Conservation (phyloP, 2,113 vertebrate species). For the Aix galericulata region DNA sequence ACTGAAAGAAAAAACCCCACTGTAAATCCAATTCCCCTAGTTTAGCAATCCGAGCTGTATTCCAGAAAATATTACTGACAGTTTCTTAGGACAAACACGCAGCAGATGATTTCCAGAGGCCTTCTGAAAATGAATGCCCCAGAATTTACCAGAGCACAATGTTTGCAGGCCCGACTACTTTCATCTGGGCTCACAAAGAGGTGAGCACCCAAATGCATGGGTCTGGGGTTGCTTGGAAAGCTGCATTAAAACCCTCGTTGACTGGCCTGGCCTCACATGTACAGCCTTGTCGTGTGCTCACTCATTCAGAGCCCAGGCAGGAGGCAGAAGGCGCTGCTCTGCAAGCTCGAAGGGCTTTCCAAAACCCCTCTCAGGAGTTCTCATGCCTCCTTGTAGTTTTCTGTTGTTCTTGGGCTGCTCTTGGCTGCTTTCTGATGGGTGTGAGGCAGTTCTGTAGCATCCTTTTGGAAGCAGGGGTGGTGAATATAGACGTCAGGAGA, state of each 20-base stretch:
- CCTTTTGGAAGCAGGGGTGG: neutral
- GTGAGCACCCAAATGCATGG: neutral
- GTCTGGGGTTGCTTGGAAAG: neutral
- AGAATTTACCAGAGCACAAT: neutral
- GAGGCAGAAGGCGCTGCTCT: neutral
- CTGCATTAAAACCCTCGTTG: neutral
- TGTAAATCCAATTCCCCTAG: neutral
- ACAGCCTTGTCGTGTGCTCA: neutral
- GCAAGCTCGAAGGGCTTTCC: neutral
- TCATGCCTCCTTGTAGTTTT: neutral
- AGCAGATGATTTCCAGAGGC: conserved; percentile 5
- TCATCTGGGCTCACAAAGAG: neutral
- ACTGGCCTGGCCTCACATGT: accelerated
- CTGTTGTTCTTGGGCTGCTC: neutral
- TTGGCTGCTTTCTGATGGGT: neutral
- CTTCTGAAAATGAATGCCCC: neutral
- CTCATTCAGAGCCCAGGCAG: neutral
- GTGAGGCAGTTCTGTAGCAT: neutral
- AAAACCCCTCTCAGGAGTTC: neutral
- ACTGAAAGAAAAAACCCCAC: neutral
- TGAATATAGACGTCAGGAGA: neutral
- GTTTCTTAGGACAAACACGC: neutral
- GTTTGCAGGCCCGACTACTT: neutral
- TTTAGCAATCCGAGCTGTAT: neutral
- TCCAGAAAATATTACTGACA: neutral